Evolutionary conservation across 2,888 invertebrate species (phyloP).

Genomic region (Trisateles emortualis): DNA sequence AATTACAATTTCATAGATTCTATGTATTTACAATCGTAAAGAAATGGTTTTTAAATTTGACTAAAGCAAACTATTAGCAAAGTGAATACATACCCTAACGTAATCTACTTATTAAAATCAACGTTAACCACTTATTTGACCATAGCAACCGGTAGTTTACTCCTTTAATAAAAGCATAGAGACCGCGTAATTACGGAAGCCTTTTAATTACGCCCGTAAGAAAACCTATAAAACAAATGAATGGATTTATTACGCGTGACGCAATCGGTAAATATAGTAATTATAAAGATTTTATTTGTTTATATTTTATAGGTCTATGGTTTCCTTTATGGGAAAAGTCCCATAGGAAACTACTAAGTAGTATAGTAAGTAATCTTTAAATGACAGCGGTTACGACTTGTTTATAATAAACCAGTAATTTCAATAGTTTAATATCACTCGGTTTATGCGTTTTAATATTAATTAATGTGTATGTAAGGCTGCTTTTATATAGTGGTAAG

Average conservation of each 20-base stretch:
- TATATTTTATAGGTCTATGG: slow-evolving; percentile 23
- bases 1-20: no score
- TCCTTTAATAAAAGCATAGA: slow-evolving; percentile 3
- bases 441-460: not conserved
- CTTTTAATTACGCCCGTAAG: slow-evolving; percentile 30
- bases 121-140: not conserved
- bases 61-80: not conserved
- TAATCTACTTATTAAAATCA: not conserved
- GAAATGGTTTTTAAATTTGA: no score
- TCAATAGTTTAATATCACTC: not conserved
- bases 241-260: slow-evolving; percentile 39
- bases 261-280: slow-evolving; percentile 14
- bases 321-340: slow-evolving; percentile 6
- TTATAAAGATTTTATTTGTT: slow-evolving; percentile 27
- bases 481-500: not conserved
- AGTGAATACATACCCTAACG: not conserved
- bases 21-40: no score
- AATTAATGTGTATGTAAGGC: not conserved
- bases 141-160: not conserved
- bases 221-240: slow-evolving; percentile 33
- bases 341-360: not conserved
- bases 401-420: not conserved
- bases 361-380: not conserved
- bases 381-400: not conserved
- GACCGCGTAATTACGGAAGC: slow-evolving; percentile 7